These are phyloP conservation scores for Drosophila kambysellisi DNA, from an alignment of 2,888 invertebrate species.

Conservation along the genomic window DNA sequence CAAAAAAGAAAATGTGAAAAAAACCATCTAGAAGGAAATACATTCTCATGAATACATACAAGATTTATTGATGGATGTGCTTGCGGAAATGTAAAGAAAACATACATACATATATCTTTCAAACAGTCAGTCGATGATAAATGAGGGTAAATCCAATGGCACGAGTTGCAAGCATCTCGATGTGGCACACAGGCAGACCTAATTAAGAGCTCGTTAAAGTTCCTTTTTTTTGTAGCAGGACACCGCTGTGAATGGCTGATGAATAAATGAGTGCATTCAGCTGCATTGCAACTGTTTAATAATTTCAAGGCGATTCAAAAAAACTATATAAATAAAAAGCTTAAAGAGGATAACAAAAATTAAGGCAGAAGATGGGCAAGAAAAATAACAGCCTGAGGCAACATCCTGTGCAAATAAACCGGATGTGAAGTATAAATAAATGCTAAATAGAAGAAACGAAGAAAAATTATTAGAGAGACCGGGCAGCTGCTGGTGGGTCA, in stretches of 20 bases:
- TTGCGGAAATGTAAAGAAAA: slow-evolving; percentile 35
- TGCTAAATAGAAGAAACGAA: slow-evolving; percentile 62
- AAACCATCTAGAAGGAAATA: slow-evolving; percentile 3
- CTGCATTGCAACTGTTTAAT: background rate
- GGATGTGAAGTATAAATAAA: slow-evolving; percentile 69
- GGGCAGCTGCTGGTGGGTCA: slow-evolving; percentile 5
- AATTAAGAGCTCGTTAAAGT: slow-evolving; percentile 59
- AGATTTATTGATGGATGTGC: slow-evolving; percentile 40
- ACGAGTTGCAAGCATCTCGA: slow-evolving; percentile 18
- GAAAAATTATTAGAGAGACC: slow-evolving; percentile 46
- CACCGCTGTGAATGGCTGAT: slow-evolving; percentile 18
- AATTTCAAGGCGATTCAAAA: slow-evolving; percentile 1
- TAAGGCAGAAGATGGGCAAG: slow-evolving; percentile 25
- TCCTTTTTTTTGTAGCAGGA: background rate
- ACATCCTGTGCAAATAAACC: slow-evolving; percentile 70
- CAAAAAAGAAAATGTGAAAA: slow-evolving; percentile 30
- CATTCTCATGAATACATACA: slow-evolving; percentile 1
- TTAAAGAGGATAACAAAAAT: slow-evolving; percentile 21
- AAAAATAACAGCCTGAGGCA: slow-evolving; percentile 40
- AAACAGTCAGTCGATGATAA: slow-evolving; percentile 38
- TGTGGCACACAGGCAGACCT: slow-evolving; percentile 29
- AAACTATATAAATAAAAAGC: slow-evolving; percentile 4
- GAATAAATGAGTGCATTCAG: slow-evolving; percentile 22
- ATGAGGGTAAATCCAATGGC: slow-evolving; percentile 23
- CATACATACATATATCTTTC: slow-evolving; percentile 1